Evolutionary conservation across 2,888 invertebrate genomes (phyloP), one percentile per base, ranked within the genome.

Genomic region (Plemyria rubiginata): DNA sequence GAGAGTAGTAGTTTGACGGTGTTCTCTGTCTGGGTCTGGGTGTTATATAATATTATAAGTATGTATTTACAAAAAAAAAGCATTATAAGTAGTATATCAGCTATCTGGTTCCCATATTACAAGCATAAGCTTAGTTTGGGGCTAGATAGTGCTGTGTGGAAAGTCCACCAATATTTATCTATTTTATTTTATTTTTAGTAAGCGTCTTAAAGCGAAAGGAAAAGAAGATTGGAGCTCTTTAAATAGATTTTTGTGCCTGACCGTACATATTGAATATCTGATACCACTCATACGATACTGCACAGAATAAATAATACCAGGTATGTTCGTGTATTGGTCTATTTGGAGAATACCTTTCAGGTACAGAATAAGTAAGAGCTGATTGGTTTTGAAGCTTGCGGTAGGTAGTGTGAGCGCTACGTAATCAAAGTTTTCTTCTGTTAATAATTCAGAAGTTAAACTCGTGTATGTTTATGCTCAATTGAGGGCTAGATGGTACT

Each of bases 301-400:
- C 46, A 64, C n/a, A 64, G 64, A 64, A 64, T 64, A 64, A 53
- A 56, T 64, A 56, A 64, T 56, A 60, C 11, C 49, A 43, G 32
- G 48, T 41, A 49, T 9, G 36, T 48, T 45, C 11, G 45, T 45
- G n/a, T 45, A 56, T 62, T 50, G 54, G 58, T 41, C 40, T 62
- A 64, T 55, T 51, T 43, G 32, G 6, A 55, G 62, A 55, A 54
- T 49, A 46, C 54, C 46, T 59, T 63, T 52, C 54, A 41, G 22
- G 57, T 36, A 28, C 0, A 50, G 46, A 45, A 53, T 41, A 54
- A 38, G 54, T 58, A 54, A 51, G 15, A 54, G 48, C 41, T 53
- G 53, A 59, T 59, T 59, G 60, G 49, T 54, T 60, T 45, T 13
- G 22, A 41, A 49, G 60, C 16, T 52, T 36, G 13, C 38, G 22